Percentiles rank a stretch among this genome's conserved stretches.
These are phyloP conservation scores for Carcharodon carcharias DNA, from an alignment of 2,797 vertebrate species.

Conservation along the genomic window DNA sequence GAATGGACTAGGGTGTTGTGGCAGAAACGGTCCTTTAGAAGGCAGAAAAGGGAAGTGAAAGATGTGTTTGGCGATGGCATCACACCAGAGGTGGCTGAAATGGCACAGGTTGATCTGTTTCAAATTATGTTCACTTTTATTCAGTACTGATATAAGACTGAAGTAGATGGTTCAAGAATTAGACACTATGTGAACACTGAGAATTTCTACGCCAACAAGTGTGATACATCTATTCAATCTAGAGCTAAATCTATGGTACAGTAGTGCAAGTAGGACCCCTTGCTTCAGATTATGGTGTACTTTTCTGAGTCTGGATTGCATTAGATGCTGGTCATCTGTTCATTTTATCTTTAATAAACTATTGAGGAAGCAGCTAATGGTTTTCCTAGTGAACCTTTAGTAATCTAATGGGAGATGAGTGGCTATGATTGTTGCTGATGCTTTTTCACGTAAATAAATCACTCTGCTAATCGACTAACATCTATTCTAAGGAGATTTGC, in stretches of 20 bases:
- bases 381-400: not conserved
- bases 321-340: not conserved
- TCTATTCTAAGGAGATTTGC: not conserved
- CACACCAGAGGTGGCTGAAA: not conserved
- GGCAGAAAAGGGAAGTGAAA: not conserved
- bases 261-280: not conserved
- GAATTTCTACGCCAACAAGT: not conserved
- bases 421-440: not conserved
- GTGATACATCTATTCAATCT: not conserved
- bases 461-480: not conserved
- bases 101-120: not conserved
- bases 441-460: not conserved
- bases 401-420: not conserved
- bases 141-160: not conserved
- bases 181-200: not conserved
- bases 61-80: not conserved
- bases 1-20: not conserved
- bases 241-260: not conserved
- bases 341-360: not conserved
- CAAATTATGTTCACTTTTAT: not conserved
- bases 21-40: not conserved
- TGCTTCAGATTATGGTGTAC: not conserved
- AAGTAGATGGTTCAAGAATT: not conserved
- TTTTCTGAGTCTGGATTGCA: not conserved
- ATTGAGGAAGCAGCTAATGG: not conserved